A percentile compares a stretch with the other conserved stretches of the same genome.
Evolutionary conservation across 2,113 vertebrate genomes (phyloP).

Genomic region (Lophura nycthemera): DNA sequence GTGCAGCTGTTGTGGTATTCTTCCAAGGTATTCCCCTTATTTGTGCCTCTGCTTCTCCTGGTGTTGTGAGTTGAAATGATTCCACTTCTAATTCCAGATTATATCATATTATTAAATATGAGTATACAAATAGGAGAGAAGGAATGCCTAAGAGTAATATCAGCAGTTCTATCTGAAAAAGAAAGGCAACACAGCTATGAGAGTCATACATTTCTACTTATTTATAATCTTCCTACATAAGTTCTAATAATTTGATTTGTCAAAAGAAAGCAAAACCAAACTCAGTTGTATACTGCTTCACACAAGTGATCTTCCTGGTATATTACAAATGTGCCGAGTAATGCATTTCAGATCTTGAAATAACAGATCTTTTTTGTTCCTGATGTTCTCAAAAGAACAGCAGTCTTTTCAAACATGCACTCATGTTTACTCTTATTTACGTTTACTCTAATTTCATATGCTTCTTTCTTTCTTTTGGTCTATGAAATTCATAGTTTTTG

Average conservation of each 20-base stretch:
- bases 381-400: background rate
- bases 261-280: background rate
- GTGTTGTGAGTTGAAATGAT: constrained; percentile 5
- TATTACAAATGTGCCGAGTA: background rate
- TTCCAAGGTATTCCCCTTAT: constrained; percentile 42
- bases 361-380: background rate
- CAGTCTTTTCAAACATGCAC: background rate
- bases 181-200: background rate
- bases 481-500: background rate
- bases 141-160: background rate
- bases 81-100: constrained; percentile 23
- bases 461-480: background rate
- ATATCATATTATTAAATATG: background rate
- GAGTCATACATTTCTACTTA: background rate
- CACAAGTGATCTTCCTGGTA: background rate
- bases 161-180: background rate
- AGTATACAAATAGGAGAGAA: background rate
- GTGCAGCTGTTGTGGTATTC: constrained; percentile 40
- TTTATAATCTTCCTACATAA: background rate
- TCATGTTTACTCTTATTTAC: background rate
- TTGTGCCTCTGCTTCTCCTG: constrained; percentile 41
- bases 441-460: background rate
- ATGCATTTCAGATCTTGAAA: background rate
- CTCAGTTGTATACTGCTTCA: background rate
- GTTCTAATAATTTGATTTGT: background rate